Base-by-base conservation (phyloP, 2,113 vertebrate species). In the Protobothrops flavoviridis region DNA sequence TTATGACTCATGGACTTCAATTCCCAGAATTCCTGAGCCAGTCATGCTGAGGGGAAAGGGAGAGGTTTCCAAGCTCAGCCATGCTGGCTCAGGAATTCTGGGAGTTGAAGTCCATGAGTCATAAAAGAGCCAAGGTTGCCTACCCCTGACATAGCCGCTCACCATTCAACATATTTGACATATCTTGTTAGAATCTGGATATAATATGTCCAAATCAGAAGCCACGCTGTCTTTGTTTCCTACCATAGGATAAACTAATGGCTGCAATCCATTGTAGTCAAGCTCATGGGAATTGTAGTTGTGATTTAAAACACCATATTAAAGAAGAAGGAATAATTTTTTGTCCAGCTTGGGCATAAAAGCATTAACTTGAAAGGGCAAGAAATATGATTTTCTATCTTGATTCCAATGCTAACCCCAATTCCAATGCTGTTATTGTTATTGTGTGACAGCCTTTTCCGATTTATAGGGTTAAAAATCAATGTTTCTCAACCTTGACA, bases 291-390 rank as follows among this genome's bases (percentile, higher is more conserved):
- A 89, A 0, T 56, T 90, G 4, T 26, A 33, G 17, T 15, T 29
- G 6, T 24, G 88, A 17, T 93, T 96, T 91, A 90, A 94, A 91
- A 95, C 55, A 59, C 8, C 89, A 1, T 56, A 56, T 43, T 93
- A 90, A 92, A 4, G 74, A 93, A 93, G 90, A 85, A n/a, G 39
- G 55, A 50, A 93, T 88, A 61, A 39, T 39, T 39, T 87, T 93
- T 90, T 90, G 88, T 61, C 93, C 20, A 26, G 61, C 50, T 8
- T 1, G 91, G 89, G 45, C n/a, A 91, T 88, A 45, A 95, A 96
- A 21, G 64, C 90, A 93, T 61, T 55, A 0, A 4, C 86, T 1
- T 86, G 23, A 56, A 39, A 69, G 92, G 92, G 90, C 59, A 81
- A n/a, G 1, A 53, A 94, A 39, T 45, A 33, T 53, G n/a, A 85